Conservation (phyloP, 2,797 vertebrate species). For the Hapalemur alaotrensis region DNA sequence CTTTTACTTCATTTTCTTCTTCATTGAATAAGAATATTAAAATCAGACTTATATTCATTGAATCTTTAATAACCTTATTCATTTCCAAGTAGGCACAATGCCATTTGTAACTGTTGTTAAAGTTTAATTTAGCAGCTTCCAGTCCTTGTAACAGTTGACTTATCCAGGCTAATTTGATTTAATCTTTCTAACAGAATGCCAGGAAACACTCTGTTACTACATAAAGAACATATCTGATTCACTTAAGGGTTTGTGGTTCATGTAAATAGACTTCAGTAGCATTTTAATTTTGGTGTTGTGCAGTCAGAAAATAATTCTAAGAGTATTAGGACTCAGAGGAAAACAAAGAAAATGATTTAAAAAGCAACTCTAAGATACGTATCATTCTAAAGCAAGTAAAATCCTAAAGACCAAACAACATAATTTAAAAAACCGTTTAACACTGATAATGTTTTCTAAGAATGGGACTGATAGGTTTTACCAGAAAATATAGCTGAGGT, state of each 20-base stretch:
- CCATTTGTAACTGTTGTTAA: slow-evolving; percentile 56
- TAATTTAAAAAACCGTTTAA: not conserved
- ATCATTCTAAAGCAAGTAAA: slow-evolving; percentile 14
- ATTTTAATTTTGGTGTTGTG: not conserved
- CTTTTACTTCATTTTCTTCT: slow-evolving; percentile 56
- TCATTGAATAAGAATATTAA: slow-evolving; percentile 65
- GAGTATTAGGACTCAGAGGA: not conserved
- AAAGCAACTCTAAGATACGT: not conserved
- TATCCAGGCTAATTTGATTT: slow-evolving; percentile 66
- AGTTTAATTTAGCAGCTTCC: slow-evolving; percentile 61
- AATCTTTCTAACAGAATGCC: slow-evolving; percentile 56
- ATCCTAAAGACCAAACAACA: not conserved
- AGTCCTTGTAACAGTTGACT: slow-evolving; percentile 49
- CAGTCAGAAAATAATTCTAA: slow-evolving; percentile 53
- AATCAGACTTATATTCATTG: slow-evolving; percentile 1
- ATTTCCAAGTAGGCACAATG: slow-evolving; percentile 20
- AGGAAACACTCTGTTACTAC: slow-evolving; percentile 55
- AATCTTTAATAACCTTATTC: slow-evolving; percentile 40
- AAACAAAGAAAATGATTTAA: slow-evolving; percentile 34
- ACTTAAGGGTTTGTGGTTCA: slow-evolving; percentile 50
- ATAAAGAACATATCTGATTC: slow-evolving; percentile 44
- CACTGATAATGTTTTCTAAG: not conserved
- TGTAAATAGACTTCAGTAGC: slow-evolving; percentile 36
- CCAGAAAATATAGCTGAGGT: not conserved
- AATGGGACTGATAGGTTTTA: not conserved